phyloP scores from a whole-genome alignment of 1,140 invertebrate species.

The Acyrthosiphon pisum region DNA sequence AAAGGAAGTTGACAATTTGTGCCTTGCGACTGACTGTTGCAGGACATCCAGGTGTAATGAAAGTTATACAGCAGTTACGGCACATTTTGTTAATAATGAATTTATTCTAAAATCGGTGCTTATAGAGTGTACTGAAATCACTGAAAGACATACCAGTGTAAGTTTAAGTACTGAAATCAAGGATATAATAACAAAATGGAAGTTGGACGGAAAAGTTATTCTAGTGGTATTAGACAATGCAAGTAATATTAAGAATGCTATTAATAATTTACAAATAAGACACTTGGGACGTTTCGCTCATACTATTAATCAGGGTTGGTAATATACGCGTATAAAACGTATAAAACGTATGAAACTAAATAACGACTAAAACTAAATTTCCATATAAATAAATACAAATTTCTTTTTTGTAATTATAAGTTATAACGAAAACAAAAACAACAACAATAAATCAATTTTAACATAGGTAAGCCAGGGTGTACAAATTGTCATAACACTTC shows the following conservation, averaged over 20 bases:
- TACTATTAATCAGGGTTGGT: slow-evolving; percentile 5
- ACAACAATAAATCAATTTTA: no score
- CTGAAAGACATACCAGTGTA: slow-evolving; percentile 4
- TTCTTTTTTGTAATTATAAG: no score
- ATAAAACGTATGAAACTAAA: no score
- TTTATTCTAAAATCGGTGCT: not conserved
- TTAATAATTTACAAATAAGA: not conserved
- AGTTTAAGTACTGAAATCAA: not conserved
- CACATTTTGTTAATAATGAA: not conserved
- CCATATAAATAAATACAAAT: no score
- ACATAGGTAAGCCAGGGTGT: no score
- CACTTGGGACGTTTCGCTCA: slow-evolving; percentile 4
- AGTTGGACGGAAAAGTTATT: not conserved
- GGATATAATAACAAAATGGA: not conserved
- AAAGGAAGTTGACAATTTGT: slow-evolving; percentile 58
- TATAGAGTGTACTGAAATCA: not conserved
- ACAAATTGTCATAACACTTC: no score
- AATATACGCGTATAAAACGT: no score
- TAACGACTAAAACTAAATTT: no score
- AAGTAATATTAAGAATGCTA: slow-evolving; percentile 29
- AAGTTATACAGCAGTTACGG: not conserved
- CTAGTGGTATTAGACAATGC: not conserved
- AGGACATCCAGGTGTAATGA: not conserved
- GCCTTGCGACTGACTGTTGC: not conserved
- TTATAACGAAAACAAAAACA: no score